Base-by-base conservation (phyloP, 1,140 invertebrate species). In the Hycleus cichorii region DNA sequence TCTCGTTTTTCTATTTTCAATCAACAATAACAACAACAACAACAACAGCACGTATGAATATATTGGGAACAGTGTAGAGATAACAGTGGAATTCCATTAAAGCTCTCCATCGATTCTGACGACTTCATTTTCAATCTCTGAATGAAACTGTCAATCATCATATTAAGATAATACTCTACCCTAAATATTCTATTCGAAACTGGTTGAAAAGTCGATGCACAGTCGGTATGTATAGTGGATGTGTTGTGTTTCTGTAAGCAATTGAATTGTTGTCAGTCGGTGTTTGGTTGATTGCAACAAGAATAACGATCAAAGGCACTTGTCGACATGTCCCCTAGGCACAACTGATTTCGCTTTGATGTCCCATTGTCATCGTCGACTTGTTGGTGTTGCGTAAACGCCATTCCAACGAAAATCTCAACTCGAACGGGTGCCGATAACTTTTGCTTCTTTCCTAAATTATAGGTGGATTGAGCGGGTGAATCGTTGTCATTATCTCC, bases 1-100 rank as follows among this genome's bases (percentile, higher is more conserved):
- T 32, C 7, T 32, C 4, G 4, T 32, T 32, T 32, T 32, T 32
- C 32, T 5, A 32, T 32, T 32, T 32, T 32, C 32, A 7, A 32
- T 32, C 32, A 32, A 32, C 32, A 32, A 7, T 32, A 18, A 18
- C 18, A 18, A 1, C 32, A 11, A 12, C 43, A 7, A 32, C 7
- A 32, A 32, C 48, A 7, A 32, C 7, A 32, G 3, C 48, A 49
- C 10, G 32, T 38, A 49, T 49, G 48, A 49, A 10, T 11, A 38
- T 11, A 32, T 42, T 18, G 43, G 40, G 45, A 32, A 7, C 32
- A 32, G 2, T 32, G 32, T 18, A 9, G 2, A 47, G 63, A 65
- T 65, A 65, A 65, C 60, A 65, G 38, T 32, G 49, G 53, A 65
- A 63, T 65, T 65, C 60, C 63, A 65, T 65, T 65, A 63, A 65